phyloP scores from a whole-genome alignment of 2,797 vertebrate genomes.

The Tachyglossus aculeatus region DNA sequence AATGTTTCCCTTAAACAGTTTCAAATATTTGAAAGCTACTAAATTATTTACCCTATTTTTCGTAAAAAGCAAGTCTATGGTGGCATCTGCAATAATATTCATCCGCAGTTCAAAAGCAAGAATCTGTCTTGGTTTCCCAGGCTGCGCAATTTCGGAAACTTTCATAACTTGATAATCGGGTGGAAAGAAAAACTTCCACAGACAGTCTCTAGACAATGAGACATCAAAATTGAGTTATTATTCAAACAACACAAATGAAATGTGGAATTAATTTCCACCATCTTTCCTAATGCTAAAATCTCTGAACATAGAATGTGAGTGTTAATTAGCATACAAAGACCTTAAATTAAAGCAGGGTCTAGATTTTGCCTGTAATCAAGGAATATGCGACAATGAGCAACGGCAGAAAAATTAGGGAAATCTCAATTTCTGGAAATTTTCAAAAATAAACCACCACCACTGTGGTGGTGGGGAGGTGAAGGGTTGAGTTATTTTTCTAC shows the following conservation, averaged over 20 bases:
- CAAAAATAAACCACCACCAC: too few species aligned
- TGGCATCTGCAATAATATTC: constrained; percentile 99
- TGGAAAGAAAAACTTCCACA: constrained; percentile 98
- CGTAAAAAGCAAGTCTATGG: constrained; percentile 97
- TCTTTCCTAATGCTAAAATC: background rate
- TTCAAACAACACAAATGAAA: constrained; percentile 1
- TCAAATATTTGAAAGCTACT: too few species aligned
- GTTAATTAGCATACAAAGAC: too few species aligned
- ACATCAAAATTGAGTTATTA: background rate
- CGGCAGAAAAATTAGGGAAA: too few species aligned
- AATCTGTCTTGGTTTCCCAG: constrained; percentile 91
- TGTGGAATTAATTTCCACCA: background rate
- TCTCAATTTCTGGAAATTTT: too few species aligned
- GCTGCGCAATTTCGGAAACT: constrained; percentile 86
- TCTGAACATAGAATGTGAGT: too few species aligned
- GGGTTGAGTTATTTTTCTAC: too few species aligned
- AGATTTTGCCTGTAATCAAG: too few species aligned
- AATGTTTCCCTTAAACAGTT: too few species aligned
- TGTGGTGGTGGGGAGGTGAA: too few species aligned
- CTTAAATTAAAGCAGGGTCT: too few species aligned
- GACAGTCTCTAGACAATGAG: constrained; percentile 82
- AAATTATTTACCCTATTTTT: constrained; percentile 93
- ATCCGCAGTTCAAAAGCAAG: constrained; percentile 97
- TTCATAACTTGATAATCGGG: constrained; percentile 96
- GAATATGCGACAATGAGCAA: too few species aligned